Percentiles rank a stretch among this genome's conserved stretches.
Evolutionary conservation across 2,797 vertebrate species (phyloP).

Genomic region (Prionace glauca): DNA sequence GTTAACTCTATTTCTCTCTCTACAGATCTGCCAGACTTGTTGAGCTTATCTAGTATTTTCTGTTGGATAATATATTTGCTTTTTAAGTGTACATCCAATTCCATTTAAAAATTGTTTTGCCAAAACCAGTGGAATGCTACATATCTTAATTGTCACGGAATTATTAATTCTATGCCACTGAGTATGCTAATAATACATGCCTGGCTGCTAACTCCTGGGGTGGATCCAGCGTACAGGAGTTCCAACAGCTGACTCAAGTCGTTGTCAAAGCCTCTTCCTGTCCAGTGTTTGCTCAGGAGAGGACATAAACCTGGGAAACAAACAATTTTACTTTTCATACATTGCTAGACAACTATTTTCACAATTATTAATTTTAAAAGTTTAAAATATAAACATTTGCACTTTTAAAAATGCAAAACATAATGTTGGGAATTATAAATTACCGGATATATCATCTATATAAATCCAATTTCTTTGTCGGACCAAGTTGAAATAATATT

Average conservation of each 20-base stretch:
- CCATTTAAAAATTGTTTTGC: neutral
- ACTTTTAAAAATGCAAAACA: neutral
- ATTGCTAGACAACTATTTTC: neutral
- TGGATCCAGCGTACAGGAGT: slow-evolving; percentile 56
- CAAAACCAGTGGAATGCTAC: neutral
- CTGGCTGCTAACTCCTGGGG: slow-evolving; percentile 53
- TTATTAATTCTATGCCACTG: neutral
- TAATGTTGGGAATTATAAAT: neutral
- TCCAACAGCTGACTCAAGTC: slow-evolving; percentile 68
- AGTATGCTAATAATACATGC: slow-evolving; percentile 43
- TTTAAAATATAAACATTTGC: too few relatives aligned
- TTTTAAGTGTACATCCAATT: neutral
- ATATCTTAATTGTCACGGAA: neutral
- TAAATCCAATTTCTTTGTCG: neutral
- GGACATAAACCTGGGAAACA: slow-evolving; percentile 62
- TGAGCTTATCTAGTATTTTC: too few relatives aligned
- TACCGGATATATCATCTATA: neutral
- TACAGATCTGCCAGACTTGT: too few relatives aligned
- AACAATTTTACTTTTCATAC: slow-evolving; percentile 24
- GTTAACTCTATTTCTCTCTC: too few relatives aligned
- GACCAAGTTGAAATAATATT: neutral
- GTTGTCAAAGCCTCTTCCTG: slow-evolving; percentile 73
- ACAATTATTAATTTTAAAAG: neutral
- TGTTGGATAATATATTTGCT: neutral
- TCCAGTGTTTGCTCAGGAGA: slow-evolving; percentile 75